phyloP scores from a whole-genome alignment of 2,113 vertebrate genomes.

The Nanorana parkeri region DNA sequence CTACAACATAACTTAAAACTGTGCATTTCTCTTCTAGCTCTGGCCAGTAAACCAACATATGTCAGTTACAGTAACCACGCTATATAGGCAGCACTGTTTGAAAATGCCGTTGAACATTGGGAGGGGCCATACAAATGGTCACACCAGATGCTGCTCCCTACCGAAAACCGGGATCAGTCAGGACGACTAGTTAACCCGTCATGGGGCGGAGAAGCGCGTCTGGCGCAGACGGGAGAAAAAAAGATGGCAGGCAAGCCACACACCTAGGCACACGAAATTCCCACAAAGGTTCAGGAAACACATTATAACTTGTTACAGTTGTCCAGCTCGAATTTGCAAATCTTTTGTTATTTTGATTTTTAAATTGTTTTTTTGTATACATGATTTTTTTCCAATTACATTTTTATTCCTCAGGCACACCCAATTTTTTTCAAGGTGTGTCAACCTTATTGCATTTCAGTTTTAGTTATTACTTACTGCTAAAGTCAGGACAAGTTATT shows the following conservation, averaged over 20 bases:
- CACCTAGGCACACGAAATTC: neutral
- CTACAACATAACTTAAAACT: too few relatives aligned
- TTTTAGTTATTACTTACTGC: neutral
- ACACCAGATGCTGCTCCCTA: constrained; percentile 24
- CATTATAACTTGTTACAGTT: constrained; percentile 1
- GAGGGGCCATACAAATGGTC: constrained; percentile 30
- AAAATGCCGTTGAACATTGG: constrained; percentile 34
- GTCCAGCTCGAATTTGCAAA: neutral
- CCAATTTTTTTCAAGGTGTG: constrained; percentile 25
- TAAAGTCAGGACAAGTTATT: constrained; percentile 21
- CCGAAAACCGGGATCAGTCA: constrained; percentile 37
- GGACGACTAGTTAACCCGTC: constrained; percentile 12
- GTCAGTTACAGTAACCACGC: constrained; percentile 97
- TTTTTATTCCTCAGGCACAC: constrained; percentile 6
- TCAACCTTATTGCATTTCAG: neutral
- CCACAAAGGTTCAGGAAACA: neutral
- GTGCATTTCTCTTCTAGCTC: constrained; percentile 73
- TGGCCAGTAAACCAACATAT: constrained; percentile 94
- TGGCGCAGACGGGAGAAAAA: constrained; percentile 40
- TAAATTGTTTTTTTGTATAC: constrained; percentile 11
- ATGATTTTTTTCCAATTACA: neutral
- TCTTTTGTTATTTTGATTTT: neutral
- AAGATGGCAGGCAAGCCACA: constrained; percentile 5
- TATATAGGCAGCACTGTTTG: constrained; percentile 75
- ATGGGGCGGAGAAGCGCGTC: constrained; percentile 14